Percentiles rank a stretch among this genome's conserved stretches.
Conservation (phyloP, 30 jellyfish, hydroid and myxozoan genomes). For the Hydractinia symbiolongicarpus region DNA sequence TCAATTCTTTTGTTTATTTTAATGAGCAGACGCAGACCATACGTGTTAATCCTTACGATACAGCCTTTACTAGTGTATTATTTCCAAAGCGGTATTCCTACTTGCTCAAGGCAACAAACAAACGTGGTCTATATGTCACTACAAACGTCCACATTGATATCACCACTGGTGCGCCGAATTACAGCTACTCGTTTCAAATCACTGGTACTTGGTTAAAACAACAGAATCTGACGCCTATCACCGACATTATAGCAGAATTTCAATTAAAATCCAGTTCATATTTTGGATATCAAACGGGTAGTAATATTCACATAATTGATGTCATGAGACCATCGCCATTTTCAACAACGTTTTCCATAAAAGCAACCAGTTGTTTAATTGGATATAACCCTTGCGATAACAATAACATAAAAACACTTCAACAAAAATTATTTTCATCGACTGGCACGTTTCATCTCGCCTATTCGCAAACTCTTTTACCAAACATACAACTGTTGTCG, state of each 20-base stretch:
- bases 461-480: conserved; percentile 12
- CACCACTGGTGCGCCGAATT: conserved; percentile 26
- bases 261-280: conserved; percentile 33
- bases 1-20: conserved; percentile 38
- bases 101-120: conserved; percentile 58
- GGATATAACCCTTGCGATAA: conserved; percentile 66
- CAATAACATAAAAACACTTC: background rate
- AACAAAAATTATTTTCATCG: background rate
- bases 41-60: conserved; percentile 22
- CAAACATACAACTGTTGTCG: conserved; percentile 9
- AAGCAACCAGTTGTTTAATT: conserved; percentile 45
- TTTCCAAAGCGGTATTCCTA: conserved; percentile 30
- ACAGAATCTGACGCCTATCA: conserved; percentile 1
- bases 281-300: conserved; percentile 31
- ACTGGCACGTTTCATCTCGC: background rate
- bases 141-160: conserved; percentile 43
- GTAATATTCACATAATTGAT: conserved; percentile 19
- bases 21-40: conserved; percentile 45
- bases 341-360: conserved; percentile 37
- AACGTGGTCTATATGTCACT: conserved; percentile 57
- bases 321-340: conserved; percentile 22
- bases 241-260: conserved; percentile 8
- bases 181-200: conserved; percentile 38
- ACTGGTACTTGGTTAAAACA: conserved; percentile 58
- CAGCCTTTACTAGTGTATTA: background rate